Evolutionary conservation across 2,113 vertebrate species (phyloP).

Genomic region (Scolopax mira): DNA sequence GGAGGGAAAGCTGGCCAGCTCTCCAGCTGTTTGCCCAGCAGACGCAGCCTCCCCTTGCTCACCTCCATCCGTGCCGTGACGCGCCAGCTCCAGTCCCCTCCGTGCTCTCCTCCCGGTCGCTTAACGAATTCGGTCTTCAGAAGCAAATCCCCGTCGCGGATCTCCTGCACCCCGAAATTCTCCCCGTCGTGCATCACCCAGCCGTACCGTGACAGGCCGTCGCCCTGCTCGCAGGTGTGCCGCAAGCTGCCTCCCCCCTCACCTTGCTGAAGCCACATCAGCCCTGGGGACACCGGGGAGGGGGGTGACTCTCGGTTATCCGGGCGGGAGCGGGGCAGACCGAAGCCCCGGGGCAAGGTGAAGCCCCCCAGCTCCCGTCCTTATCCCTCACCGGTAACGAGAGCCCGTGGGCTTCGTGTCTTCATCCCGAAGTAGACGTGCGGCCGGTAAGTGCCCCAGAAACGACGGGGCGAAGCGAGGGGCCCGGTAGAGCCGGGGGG

Average conservation of each 20-base stretch:
- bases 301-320: neutral
- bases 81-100: constrained; percentile 97
- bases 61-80: constrained; percentile 85
- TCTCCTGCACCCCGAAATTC: constrained; percentile 88
- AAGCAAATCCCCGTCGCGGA: constrained; percentile 79
- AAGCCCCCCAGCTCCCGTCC: neutral
- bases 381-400: constrained; percentile 80
- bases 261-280: constrained; percentile 93
- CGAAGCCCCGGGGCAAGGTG: neutral
- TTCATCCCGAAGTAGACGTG: constrained; percentile 97
- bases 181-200: constrained; percentile 92
- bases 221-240: constrained; percentile 90
- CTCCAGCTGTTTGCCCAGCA: no score
- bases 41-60: rapidly evolving
- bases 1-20: neutral
- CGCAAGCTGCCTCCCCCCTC: constrained; percentile 76
- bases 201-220: constrained; percentile 83
- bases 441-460: constrained; percentile 94
- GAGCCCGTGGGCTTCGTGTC: constrained; percentile 84
- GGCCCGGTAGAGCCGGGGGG: constrained; percentile 78
- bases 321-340: neutral
- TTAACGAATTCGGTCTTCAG: constrained; percentile 92
- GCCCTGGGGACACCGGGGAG: constrained; percentile 67
- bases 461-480: constrained; percentile 75
- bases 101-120: constrained; percentile 84